phyloP scores from a whole-genome alignment of 2,113 vertebrate species.

The Phalacrocorax aristotelis region DNA sequence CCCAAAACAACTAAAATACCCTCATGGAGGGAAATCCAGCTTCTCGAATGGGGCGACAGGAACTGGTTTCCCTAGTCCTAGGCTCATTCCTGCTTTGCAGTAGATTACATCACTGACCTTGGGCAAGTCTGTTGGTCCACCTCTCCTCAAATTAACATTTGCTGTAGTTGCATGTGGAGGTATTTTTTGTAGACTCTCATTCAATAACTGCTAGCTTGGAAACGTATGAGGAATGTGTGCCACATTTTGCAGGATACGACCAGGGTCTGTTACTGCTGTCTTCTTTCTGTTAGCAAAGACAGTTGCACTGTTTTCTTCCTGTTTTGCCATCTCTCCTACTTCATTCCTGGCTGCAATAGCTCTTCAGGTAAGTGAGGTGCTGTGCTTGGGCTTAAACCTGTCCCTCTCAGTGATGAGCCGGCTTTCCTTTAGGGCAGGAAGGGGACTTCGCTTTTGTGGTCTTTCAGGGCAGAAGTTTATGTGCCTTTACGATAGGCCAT shows the following conservation, averaged over 20 bases:
- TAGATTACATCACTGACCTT: slow-evolving; percentile 29
- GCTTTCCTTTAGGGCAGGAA: not conserved
- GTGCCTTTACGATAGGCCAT: not conserved
- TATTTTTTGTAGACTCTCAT: not conserved
- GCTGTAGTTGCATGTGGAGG: not conserved
- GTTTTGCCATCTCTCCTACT: not conserved
- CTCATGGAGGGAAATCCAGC: not conserved
- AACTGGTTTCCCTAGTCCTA: slow-evolving; percentile 51
- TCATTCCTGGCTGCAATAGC: not conserved
- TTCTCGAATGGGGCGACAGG: not conserved
- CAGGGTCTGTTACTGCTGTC: not conserved
- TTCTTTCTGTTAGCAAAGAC: not conserved
- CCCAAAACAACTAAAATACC: not conserved
- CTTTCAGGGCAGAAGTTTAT: not conserved
- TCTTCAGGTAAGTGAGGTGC: slow-evolving; percentile 3
- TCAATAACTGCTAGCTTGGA: not conserved
- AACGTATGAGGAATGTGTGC: not conserved
- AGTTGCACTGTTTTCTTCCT: not conserved
- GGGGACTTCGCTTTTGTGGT: not conserved
- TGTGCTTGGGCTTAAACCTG: not conserved
- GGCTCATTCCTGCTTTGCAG: slow-evolving; percentile 23
- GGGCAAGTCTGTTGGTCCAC: slow-evolving; percentile 34
- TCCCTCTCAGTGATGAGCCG: not conserved
- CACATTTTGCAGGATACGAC: not conserved
- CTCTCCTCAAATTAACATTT: slow-evolving; percentile 25